Conservation (phyloP, 2,113 vertebrate genomes). For the Phycodurus eques region DNA sequence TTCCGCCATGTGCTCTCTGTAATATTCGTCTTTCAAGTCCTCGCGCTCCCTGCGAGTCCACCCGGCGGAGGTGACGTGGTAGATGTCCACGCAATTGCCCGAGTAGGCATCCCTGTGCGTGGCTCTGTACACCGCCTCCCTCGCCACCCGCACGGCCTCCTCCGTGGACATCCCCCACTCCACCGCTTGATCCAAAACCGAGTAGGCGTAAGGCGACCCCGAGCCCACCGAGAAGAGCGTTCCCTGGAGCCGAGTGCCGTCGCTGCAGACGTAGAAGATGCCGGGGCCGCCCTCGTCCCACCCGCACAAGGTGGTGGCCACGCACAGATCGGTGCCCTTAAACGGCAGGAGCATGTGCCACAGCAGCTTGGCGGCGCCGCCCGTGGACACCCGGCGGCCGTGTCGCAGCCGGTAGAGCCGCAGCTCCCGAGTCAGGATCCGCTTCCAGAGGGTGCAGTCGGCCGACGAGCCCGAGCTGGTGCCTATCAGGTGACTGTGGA, state of each 20-base stretch:
- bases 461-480: constrained; percentile 85
- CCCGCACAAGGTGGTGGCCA: constrained; percentile 83
- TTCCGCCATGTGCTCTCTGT: constrained; percentile 60
- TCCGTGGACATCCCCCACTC: constrained; percentile 69
- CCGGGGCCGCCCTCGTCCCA: constrained; percentile 79
- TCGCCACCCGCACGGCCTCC: constrained; percentile 75
- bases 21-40: constrained; percentile 74
- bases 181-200: constrained; percentile 76
- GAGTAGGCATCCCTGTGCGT: constrained; percentile 84
- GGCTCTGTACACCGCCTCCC: constrained; percentile 80
- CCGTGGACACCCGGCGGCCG: constrained; percentile 72
- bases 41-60: constrained; percentile 75
- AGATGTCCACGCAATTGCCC: constrained; percentile 82
- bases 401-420: constrained; percentile 78
- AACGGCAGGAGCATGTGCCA: constrained; percentile 78
- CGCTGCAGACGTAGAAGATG: constrained; percentile 82
- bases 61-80: constrained; percentile 75
- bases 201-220: constrained; percentile 84
- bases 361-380: constrained; percentile 78
- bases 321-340: constrained; percentile 80
- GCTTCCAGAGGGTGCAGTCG: constrained; percentile 79
- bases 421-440: constrained; percentile 77
- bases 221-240: constrained; percentile 83
- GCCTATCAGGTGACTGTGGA: constrained; percentile 82
- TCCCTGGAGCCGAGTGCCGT: constrained; percentile 77